These are phyloP conservation scores for Sphecodes monilicornis DNA, from an alignment of 2,888 invertebrate genomes.

Conservation along the genomic window DNA sequence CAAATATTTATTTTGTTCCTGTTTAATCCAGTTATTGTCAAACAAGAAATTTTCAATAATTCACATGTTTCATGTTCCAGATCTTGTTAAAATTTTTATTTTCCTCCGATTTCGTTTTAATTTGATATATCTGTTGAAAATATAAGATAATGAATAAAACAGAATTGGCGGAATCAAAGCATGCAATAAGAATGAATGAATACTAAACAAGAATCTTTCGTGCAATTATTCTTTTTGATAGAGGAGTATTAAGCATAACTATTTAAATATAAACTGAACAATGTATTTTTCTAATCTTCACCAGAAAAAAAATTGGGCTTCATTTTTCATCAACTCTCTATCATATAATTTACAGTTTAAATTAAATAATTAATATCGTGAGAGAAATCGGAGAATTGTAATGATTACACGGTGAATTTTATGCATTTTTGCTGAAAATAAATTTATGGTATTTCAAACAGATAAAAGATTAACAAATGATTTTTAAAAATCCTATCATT, in stretches of 20 bases:
- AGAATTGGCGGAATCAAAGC: not conserved
- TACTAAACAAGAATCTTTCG: not conserved
- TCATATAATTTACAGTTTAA: not conserved
- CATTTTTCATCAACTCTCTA: not conserved
- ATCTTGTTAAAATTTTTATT: not conserved
- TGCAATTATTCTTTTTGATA: not conserved
- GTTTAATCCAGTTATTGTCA: too few relatives aligned
- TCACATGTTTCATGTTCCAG: not conserved
- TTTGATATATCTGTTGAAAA: not conserved
- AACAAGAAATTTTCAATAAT: not conserved
- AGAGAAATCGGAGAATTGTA: not conserved
- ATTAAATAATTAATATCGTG: not conserved
- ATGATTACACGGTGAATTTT: not conserved
- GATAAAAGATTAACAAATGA: not conserved
- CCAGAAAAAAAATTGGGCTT: not conserved
- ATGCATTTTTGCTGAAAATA: not conserved
- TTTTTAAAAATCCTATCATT: not conserved
- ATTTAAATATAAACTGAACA: not conserved
- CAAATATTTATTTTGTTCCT: not conserved
- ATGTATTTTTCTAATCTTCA: not conserved
- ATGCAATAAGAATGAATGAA: not conserved
- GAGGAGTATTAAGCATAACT: not conserved
- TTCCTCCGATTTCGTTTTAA: not conserved
- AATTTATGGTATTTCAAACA: too few relatives aligned
- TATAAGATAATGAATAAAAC: not conserved